A percentile compares a stretch with the other conserved stretches of the same genome.
These are phyloP conservation scores for Parascotia fuliginaria DNA, from an alignment of 2,888 invertebrate species.

Conservation along the genomic window DNA sequence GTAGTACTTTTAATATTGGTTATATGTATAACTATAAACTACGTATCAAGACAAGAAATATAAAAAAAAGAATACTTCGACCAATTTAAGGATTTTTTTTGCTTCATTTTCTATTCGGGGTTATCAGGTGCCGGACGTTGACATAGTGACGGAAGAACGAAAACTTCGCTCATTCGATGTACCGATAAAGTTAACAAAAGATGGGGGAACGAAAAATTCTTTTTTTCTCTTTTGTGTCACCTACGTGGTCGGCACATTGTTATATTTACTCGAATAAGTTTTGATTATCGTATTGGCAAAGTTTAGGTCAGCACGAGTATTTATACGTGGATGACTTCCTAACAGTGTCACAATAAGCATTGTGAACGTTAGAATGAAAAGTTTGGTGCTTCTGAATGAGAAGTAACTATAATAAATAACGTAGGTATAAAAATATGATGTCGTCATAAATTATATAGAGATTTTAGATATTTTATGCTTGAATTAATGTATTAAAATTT, in stretches of 20 bases:
- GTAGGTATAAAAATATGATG: too few relatives aligned
- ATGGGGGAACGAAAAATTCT: slow-evolving; percentile 8
- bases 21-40: background rate
- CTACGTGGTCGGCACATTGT: background rate
- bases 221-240: background rate
- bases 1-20: background rate
- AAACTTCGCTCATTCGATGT: slow-evolving; percentile 20
- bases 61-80: background rate
- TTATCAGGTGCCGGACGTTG: slow-evolving; percentile 18
- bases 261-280: background rate
- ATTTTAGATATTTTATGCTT: too few relatives aligned
- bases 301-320: background rate
- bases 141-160: slow-evolving; percentile 9
- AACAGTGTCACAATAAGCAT: too few relatives aligned
- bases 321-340: too few relatives aligned
- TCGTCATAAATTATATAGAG: too few relatives aligned
- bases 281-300: background rate
- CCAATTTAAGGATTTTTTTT: slow-evolving; percentile 13
- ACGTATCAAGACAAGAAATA: background rate
- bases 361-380: too few relatives aligned
- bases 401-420: too few relatives aligned
- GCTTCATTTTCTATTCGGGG: slow-evolving; percentile 13
- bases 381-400: too few relatives aligned
- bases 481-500: too few relatives aligned
- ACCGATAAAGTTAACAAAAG: slow-evolving; percentile 33